phyloP scores from a whole-genome alignment of 2,888 invertebrate species.

The Cantharis rufa region DNA sequence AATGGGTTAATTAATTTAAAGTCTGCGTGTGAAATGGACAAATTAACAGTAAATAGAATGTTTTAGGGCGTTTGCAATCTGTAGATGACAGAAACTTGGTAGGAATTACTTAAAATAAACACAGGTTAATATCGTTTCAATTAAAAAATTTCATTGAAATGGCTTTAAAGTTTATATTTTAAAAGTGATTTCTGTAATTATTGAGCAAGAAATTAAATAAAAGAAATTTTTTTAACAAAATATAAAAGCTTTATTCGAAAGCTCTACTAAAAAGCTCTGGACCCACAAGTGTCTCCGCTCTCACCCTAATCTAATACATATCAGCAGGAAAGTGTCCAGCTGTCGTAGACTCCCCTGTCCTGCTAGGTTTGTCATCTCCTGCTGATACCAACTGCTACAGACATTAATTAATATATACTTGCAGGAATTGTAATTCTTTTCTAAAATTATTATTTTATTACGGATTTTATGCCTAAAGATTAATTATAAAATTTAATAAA shows the following conservation, averaged over 20 bases:
- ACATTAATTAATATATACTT: conserved; percentile 58
- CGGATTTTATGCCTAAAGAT: not conserved
- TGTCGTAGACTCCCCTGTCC: conserved; percentile 41
- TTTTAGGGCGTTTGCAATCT: conserved; percentile 11
- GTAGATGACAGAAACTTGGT: conserved; percentile 14
- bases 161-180: not conserved
- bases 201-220: not conserved
- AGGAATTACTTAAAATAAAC: not conserved
- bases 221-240: not conserved
- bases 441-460: not conserved
- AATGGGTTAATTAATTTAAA: conserved; percentile 19
- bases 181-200: not conserved
- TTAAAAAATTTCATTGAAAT: not conserved
- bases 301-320: conserved; percentile 56
- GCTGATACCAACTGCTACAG: conserved; percentile 55
- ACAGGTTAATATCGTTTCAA: not conserved
- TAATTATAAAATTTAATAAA: not conserved
- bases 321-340: conserved; percentile 55
- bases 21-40: conserved; percentile 24
- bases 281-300: conserved; percentile 51
- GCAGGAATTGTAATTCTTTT: conserved; percentile 49
- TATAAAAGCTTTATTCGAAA: conserved; percentile 22
- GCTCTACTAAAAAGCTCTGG: conserved; percentile 24
- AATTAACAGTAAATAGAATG: conserved; percentile 24
- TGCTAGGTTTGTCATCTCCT: conserved; percentile 50